Evolutionary conservation across 2,888 invertebrate genomes (phyloP).

Genomic region (Monoplex corrugatus): DNA sequence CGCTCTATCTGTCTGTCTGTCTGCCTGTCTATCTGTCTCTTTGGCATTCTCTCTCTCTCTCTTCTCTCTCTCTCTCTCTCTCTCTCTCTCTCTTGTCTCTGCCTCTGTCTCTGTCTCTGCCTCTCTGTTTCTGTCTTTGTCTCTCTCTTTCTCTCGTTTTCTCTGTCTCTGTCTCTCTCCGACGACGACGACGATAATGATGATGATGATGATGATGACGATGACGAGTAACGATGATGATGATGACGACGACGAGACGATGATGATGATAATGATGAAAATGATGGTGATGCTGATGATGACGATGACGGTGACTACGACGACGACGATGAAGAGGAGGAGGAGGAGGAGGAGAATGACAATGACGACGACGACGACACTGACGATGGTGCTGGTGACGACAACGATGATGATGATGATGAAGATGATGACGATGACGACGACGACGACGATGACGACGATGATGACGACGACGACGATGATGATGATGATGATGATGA

Average conservation of each 20-base stretch:
- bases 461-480: no score
- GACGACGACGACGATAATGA: neutral
- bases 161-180: neutral
- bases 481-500: neutral
- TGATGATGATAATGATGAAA: no score
- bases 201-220: constrained; percentile 6
- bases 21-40: neutral
- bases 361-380: no score
- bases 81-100: neutral
- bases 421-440: neutral
- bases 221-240: no score
- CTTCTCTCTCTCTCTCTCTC: neutral
- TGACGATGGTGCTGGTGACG: no score
- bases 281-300: no score
- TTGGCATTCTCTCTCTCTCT: neutral
- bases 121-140: neutral
- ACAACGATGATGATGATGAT: no score
- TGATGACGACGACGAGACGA: no score
- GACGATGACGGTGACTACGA: no score
- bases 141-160: neutral
- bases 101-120: neutral
- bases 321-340: no score
- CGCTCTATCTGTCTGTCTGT: neutral
- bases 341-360: no score
- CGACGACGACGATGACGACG: constrained; percentile 5